These are phyloP conservation scores for Anas platyrhynchos DNA, from an alignment of 2,113 vertebrate genomes.

Conservation along the genomic window DNA sequence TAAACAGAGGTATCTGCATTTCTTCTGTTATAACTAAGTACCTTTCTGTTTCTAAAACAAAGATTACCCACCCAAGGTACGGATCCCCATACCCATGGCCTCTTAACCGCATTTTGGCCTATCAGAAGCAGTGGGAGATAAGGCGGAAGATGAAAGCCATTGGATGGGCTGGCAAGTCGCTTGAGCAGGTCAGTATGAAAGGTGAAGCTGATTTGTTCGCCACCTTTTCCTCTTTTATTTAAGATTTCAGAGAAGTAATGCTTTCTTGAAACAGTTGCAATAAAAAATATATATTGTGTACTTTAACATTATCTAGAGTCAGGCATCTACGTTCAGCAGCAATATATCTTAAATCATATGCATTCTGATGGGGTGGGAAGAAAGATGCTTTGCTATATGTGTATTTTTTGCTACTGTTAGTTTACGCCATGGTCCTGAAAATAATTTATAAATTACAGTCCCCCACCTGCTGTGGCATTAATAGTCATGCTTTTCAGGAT, in stretches of 20 bases:
- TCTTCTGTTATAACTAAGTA: not conserved
- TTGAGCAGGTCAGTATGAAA: slow-evolving; percentile 85
- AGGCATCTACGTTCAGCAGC: not conserved
- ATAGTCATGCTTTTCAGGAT: not conserved
- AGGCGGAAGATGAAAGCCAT: slow-evolving; percentile 96
- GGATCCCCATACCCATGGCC: slow-evolving; percentile 86
- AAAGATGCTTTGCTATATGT: not conserved
- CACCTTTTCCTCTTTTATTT: not conserved
- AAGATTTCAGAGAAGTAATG: not conserved
- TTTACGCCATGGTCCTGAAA: not conserved
- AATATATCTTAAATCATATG: not conserved
- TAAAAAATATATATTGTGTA: not conserved
- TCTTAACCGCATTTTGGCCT: slow-evolving; percentile 86
- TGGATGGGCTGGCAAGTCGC: slow-evolving; percentile 91
- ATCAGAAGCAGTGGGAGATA: slow-evolving; percentile 96
- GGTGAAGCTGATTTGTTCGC: not conserved
- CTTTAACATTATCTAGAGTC: not conserved
- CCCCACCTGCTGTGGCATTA: not conserved
- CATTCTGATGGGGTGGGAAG: not conserved
- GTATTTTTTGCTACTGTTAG: not conserved
- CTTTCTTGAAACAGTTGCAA: not conserved
- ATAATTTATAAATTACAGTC: not conserved
- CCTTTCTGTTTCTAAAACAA: slow-evolving; percentile 9
- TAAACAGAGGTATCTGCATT: not conserved
- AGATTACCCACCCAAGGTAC: slow-evolving; percentile 84